Evolutionary conservation across 2,797 vertebrate genomes (phyloP).

Genomic region (Pyrocephalus nanus): DNA sequence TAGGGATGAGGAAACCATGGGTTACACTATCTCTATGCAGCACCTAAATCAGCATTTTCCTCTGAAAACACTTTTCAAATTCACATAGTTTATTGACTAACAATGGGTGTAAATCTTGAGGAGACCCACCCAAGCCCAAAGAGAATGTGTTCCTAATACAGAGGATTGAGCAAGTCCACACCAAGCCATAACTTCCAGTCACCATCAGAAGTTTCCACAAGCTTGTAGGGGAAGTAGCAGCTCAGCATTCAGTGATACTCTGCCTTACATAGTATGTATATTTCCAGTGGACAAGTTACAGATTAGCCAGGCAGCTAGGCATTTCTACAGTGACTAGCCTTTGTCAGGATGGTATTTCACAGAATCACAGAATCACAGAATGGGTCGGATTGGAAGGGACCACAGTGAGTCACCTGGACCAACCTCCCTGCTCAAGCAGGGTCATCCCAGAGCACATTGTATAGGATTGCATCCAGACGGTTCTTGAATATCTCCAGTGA

Average conservation of each 20-base stretch:
- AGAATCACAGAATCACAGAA: neutral
- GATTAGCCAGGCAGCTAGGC: neutral
- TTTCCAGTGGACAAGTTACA: neutral
- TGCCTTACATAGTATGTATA: neutral
- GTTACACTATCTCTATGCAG: neutral
- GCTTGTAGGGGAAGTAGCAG: neutral
- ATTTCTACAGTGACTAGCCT: neutral
- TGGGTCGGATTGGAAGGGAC: neutral
- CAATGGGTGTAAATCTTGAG: neutral
- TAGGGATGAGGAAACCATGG: neutral
- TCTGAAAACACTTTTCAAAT: neutral
- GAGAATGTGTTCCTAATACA: neutral
- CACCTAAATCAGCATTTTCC: neutral
- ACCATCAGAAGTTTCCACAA: neutral
- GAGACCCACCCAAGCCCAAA: neutral
- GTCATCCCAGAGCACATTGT: neutral
- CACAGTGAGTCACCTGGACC: too few species aligned
- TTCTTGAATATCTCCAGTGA: neutral
- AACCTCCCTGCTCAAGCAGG: neutral
- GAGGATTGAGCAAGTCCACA: neutral
- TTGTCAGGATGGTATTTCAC: neutral
- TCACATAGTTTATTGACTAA: neutral
- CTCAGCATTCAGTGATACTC: neutral
- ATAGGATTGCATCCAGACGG: neutral
- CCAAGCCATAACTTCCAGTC: neutral